phyloP scores from a whole-genome alignment of 2,888 invertebrate species.

The Eremobia ochroleuca region DNA sequence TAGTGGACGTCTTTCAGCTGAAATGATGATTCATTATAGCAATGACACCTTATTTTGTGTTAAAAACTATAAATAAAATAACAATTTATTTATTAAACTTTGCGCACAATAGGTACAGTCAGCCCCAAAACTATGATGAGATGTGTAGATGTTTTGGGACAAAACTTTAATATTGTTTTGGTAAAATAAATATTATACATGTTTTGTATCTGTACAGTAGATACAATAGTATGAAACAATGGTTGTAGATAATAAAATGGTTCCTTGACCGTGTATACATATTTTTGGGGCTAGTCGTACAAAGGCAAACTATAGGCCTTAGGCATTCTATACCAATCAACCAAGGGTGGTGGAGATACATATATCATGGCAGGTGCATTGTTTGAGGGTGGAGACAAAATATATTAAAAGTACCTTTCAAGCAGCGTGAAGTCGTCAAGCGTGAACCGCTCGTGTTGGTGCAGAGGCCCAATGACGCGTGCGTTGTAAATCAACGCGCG shows the following conservation, averaged over 20 bases:
- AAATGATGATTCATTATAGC: neutral
- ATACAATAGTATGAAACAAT: neutral
- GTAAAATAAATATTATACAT: neutral
- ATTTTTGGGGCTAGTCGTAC: neutral
- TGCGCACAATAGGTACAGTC: neutral
- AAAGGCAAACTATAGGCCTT: neutral
- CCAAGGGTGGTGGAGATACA: neutral
- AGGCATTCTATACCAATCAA: neutral
- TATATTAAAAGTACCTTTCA: slow-evolving; percentile 91
- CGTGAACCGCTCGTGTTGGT: slow-evolving; percentile 94
- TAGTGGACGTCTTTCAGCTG: neutral
- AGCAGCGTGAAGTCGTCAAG: slow-evolving; percentile 97
- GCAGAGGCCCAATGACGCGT: slow-evolving; percentile 96
- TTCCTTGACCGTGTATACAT: neutral
- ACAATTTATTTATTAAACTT: neutral
- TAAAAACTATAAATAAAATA: neutral
- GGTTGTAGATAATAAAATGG: neutral
- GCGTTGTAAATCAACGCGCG: slow-evolving; percentile 97
- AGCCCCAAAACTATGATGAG: neutral
- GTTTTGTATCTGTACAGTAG: neutral
- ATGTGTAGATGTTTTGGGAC: neutral
- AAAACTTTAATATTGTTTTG: neutral
- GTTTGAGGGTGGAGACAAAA: neutral
- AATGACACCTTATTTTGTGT: neutral
- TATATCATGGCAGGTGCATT: neutral